Base-by-base conservation (phyloP, 2,797 vertebrate genomes). In the Gallinago solitaria region DNA sequence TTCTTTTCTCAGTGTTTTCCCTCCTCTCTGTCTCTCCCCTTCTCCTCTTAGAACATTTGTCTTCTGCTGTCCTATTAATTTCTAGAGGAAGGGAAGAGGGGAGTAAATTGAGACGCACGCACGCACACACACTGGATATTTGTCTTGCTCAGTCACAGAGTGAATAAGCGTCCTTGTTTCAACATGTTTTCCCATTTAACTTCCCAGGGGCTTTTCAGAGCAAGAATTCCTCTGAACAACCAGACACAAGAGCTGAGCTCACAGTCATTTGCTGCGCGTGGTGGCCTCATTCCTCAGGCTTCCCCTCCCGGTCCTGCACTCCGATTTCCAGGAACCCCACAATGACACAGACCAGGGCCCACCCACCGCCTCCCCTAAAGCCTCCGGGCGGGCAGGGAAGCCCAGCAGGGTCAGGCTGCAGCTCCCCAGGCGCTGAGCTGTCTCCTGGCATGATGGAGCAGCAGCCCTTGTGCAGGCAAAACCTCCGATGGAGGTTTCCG, bases 121-220 rank as follows among this genome's bases (percentile, higher is more conserved):
- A 12, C 33, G 17, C 81, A 45, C 80, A 77, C 7, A 25, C 12
- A 18, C 73, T 92, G 79, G 57, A 41, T 96, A 9, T 95, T 96
- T 67, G 79, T 85, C 91, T 92, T 89, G 87, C 90, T 96, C 96
- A 92, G 74, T 90, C 90, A 90, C 71, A 47, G 71, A 33, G 51
- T 91, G 97, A 96, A 96, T 91, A 94, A 89, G 47, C 27, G 1
- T 28, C 93, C 96, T 91, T 97, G 97, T 95, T 95, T 77, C 77
- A 91, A 96, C 97, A 94, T 21, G 97, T 87, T 96, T 94, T 86
- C 81, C 68, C 74, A 19, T 84, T 92, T 78, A 65, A 45, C 90
- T 91, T 96, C 93, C 93, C 78, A 68, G 74, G 83, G 88, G 90
- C 61, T 95, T 90, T 91, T 45, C 84, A 78, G 78, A 87, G 67